Evolutionary conservation across 1,140 invertebrate genomes (phyloP), one percentile per base, ranked within the genome.

Genomic region (Trinorchestia longiramus): DNA sequence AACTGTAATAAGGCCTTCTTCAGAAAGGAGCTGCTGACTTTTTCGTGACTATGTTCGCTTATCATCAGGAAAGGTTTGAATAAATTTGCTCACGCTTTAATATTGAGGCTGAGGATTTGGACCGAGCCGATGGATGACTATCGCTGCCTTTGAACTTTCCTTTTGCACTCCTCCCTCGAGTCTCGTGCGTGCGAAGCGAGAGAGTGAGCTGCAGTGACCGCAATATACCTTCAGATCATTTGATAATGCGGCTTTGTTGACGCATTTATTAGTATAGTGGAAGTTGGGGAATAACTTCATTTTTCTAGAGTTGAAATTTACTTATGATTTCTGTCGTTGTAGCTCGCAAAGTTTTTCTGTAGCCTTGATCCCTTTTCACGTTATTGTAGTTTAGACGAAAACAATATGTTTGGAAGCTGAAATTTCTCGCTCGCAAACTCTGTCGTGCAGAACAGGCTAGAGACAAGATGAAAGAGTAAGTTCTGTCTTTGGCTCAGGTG

Each of bases 21-120:
- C 28, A 77, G 62, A 19, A 77, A 11, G 36, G 11, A 36, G 62
- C 62, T 77, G 62, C 62, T 23, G 62, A 77, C 8, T 77, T 77
- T 77, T 77, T 77, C 62, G 62, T 77, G 15, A 23, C 62, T 77
- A 36, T 77, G 8, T 77, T 77, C 28, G 62, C 62, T 77, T 36
- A 11, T 77, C 62, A 36, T 77, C 62, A 23, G 62, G 15, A 77
- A 77, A 28, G 36, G 62, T 77, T 77, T 77, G 62, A 77, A 77
- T 77, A 77, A 77, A 77, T 77, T 77, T 77, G 62, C 62, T 77
- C 62, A 77, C 62, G 62, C 62, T 77, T 77, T 28, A 77, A 77
- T 77, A 77, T 77, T 36, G 62, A 28, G 62, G 28, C 62, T 11
- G 62, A 77, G 62, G 62, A 77, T 77, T 77, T 77, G 28, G 62